Conservation (phyloP, 2,113 vertebrate genomes). For the Plecotus auritus region DNA sequence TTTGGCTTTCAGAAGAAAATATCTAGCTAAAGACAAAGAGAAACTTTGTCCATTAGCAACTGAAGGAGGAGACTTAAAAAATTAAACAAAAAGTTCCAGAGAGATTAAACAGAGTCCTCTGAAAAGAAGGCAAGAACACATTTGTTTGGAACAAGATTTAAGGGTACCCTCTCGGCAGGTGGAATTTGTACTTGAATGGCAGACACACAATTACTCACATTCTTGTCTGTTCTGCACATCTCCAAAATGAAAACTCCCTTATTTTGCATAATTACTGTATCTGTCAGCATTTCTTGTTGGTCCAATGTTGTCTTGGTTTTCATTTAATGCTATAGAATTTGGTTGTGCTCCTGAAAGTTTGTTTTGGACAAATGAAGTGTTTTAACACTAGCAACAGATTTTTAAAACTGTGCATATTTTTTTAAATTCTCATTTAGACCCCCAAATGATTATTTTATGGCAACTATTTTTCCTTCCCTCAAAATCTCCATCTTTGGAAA, state of each 20-base stretch:
- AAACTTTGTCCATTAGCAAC: conserved; percentile 17
- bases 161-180: conserved; percentile 39
- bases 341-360: conserved; percentile 45
- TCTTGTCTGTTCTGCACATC: conserved; percentile 66
- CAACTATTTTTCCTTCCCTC: not conserved
- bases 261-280: conserved; percentile 31
- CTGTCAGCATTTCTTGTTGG: conserved; percentile 51
- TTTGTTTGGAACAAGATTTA: conserved; percentile 41
- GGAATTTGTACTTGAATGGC: conserved; percentile 48
- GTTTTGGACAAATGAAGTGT: conserved; percentile 18
- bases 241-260: conserved; percentile 58
- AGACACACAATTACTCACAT: conserved; percentile 67
- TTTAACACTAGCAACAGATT: not conserved
- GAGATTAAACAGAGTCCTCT: conserved; percentile 7
- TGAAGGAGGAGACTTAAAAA: not conserved
- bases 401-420: not conserved
- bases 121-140: not conserved
- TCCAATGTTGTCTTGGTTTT: conserved; percentile 59
- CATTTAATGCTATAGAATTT: conserved; percentile 55
- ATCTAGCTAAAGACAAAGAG: not conserved
- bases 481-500: not conserved
- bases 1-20: not conserved
- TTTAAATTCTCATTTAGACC: not conserved
- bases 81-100: not conserved
- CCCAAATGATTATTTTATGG: not conserved